Evolutionary conservation across 2,797 vertebrate species (phyloP).

Genomic region (Mormyrus hasselquistii): DNA sequence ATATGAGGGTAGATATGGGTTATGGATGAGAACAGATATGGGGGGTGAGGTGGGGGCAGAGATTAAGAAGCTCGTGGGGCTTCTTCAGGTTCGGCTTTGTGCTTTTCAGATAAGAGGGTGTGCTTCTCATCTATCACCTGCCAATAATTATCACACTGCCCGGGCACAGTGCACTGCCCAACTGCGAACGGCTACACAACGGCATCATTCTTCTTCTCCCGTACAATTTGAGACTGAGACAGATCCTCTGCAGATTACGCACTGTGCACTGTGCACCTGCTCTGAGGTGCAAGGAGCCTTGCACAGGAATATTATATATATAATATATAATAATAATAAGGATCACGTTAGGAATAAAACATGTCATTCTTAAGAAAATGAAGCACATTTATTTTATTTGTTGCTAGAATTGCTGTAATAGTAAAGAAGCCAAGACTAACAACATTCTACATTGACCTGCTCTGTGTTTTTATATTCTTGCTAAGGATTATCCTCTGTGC

Average conservation of each 20-base stretch:
- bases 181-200: neutral
- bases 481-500: neutral
- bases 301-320: neutral
- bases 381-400: neutral
- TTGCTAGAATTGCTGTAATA: neutral
- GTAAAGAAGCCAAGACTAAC: neutral
- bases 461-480: neutral
- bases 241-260: neutral
- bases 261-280: neutral
- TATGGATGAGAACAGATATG: neutral
- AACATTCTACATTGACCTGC: neutral
- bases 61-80: neutral
- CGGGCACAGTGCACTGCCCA: neutral
- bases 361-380: neutral
- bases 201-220: neutral
- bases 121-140: neutral
- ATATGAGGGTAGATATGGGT: neutral
- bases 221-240: neutral
- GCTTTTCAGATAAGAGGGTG: neutral
- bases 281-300: neutral
- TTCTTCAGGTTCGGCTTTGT: neutral
- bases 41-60: neutral
- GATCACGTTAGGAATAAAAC: neutral
- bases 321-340: neutral
- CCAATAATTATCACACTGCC: slow-evolving; percentile 6